Evolutionary conservation across 2,113 vertebrate species (phyloP), one percentile per base, ranked within the genome.

Genomic region (Talpa occidentalis): DNA sequence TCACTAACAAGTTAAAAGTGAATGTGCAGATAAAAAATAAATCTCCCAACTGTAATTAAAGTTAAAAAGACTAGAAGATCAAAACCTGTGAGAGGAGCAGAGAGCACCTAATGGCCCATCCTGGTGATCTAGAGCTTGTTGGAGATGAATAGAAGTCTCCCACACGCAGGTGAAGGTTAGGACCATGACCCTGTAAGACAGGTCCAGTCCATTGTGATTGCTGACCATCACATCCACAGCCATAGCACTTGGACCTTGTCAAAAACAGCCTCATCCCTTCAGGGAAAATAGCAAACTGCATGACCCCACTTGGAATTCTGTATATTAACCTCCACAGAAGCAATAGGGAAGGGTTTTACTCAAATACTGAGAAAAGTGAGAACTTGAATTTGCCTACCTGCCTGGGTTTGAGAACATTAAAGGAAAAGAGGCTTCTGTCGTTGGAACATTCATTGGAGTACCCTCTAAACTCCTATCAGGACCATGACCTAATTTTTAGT

Each of bases 1-100:
- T 94, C 74, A 69, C 69, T 79, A 76, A 73, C 35, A 93, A 82
- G 52, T 86, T 67, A 88, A 56, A 80, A 78, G 54, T 95, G 82
- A 95, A 93, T 85, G 78, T 94, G n/a, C 52, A 64, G 26, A 78
- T 84, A 73, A 70, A 81, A 66, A 90, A 72, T 76, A 32, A 77
- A 77, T 64, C 49, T 89, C 17, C 40, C 7, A 22, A 15, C 70
- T 85, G 54, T 85, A 5, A 67, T 2, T 88, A 22, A 92, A 35
- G 22, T 32, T 92, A 91, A 90, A 72, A 81, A 82, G 52, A 59
- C 12, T 35, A 74, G 37, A 74, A 10, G 10, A 76, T 66, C 28
- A 83, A 70, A 94, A 62, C 2, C 14, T 90, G 16, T 17, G 2
- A 67, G 22, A 67, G 7, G 5, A 60, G 8, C 21, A 3, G 4